Percentiles rank a stretch among this genome's conserved stretches.
These are phyloP conservation scores for Sarcophaga variegata DNA, from an alignment of 2,888 invertebrate species.

Conservation along the genomic window DNA sequence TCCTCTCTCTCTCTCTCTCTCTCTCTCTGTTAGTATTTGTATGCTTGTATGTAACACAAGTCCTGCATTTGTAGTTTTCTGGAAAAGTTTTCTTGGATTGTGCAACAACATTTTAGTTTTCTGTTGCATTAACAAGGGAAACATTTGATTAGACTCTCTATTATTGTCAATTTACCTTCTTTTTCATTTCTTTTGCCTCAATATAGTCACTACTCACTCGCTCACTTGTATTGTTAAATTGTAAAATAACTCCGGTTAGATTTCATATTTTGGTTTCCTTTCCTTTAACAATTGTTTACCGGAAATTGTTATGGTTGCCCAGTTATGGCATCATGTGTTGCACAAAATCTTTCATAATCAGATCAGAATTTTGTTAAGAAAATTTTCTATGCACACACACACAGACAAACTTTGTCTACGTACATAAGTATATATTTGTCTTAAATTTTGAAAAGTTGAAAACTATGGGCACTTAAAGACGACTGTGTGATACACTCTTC, in stretches of 20 bases:
- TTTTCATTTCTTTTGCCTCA: neutral
- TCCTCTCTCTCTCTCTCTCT: no score
- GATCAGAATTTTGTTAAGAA: neutral
- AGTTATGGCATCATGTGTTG: constrained; percentile 3
- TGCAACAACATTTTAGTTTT: neutral
- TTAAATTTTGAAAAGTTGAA: no score
- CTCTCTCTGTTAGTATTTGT: no score
- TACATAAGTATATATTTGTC: no score
- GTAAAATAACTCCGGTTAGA: neutral
- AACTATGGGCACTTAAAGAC: no score
- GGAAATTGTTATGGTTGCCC: constrained; percentile 38
- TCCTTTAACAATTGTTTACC: neutral
- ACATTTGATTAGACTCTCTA: neutral
- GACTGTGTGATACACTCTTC: no score
- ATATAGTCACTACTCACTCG: no score
- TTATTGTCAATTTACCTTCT: neutral
- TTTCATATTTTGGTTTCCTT: neutral
- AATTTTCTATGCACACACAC: neutral
- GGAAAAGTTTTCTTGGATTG: neutral
- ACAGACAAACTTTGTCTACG: no score
- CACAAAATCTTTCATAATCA: neutral
- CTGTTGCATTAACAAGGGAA: neutral
- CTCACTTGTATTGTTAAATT: no score
- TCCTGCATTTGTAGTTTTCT: neutral
- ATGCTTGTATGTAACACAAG: no score